These are phyloP conservation scores for Pocillopora grandis DNA, from an alignment of 92 coral and sea anemone species.

Conservation along the genomic window DNA sequence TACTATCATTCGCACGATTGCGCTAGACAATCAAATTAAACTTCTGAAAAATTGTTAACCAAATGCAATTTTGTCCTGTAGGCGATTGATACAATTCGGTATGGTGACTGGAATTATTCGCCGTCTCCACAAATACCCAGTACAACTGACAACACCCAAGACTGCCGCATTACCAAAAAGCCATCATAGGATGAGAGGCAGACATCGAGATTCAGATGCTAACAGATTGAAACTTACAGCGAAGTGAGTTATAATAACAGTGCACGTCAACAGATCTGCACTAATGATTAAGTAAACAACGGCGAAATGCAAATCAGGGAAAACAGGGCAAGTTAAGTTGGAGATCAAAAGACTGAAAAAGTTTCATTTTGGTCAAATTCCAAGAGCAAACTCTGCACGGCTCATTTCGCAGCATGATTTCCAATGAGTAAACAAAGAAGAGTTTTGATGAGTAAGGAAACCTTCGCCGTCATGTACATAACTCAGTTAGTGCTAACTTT, in stretches of 20 bases:
- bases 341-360: too few species aligned
- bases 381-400: too few species aligned
- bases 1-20: too few species aligned
- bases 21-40: too few species aligned
- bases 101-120: constrained; percentile 93
- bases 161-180: constrained; percentile 30
- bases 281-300: not conserved
- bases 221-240: constrained; percentile 56
- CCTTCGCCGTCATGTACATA: not conserved
- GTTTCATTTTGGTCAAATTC: too few species aligned
- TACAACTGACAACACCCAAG: constrained; percentile 59
- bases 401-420: too few species aligned
- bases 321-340: too few species aligned
- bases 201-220: constrained; percentile 19
- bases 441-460: not conserved
- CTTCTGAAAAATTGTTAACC: not conserved
- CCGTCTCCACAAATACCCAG: constrained; percentile 98
- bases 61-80: not conserved
- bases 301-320: not conserved
- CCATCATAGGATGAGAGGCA: constrained; percentile 39
- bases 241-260: constrained; percentile 49
- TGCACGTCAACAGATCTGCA: not conserved
- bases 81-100: constrained; percentile 95
- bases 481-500: not conserved
- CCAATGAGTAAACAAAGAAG: too few species aligned